Base-by-base conservation (phyloP, 2,797 vertebrate genomes). In the Amniataba percoides region DNA sequence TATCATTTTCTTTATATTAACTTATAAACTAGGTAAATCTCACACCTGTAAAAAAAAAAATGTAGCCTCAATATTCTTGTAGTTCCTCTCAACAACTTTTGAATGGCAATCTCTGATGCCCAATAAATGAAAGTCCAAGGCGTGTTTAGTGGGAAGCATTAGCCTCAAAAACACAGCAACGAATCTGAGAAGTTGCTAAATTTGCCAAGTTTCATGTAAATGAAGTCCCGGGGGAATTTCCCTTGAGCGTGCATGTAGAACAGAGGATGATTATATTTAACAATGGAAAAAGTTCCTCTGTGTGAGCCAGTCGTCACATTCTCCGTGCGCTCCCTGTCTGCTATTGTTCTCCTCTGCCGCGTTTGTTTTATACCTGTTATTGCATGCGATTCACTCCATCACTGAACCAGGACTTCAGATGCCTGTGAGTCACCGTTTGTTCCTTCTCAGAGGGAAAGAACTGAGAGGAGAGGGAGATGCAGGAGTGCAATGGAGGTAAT, bases 241-340 rank as follows among this genome's bases (percentile, higher is more conserved):
- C 86, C 77, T 82, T 79, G 72, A 85, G 86, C 84, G 62, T 87
- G 85, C 79, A 75, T 58, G 84, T 64, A 87, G 88, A 94, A 89
- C 85, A 93, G 85, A 93, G 69, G 82, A 89, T 92, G 91, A 93
- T 95, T 95, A 95, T 93, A 95, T 94, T 94, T 95, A 94, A 95
- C 87, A 81, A 92, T 89, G 73, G 80, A 84, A 88, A 93, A 90
- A 87, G 77, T 88, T 91, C 62, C 84, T 87, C 81, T 63, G 78
- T 72, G 66, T 77, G 76, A 93, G 73, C 66, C 77, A 82, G 60
- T 69, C 71, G 34, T 88, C 70, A 82, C 70, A 77, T 76, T 84
- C 68, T 81, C 81, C 78, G 43, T 52, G 77, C 43, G 51, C 68
- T 81, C 65, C 68, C 64, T 46, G 60, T 86, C 71, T 72, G 70